Percentiles rank a stretch among this genome's conserved stretches.
These are phyloP conservation scores for Tupaia chinensis DNA, from an alignment of 2,113 vertebrate species.

Conservation along the genomic window DNA sequence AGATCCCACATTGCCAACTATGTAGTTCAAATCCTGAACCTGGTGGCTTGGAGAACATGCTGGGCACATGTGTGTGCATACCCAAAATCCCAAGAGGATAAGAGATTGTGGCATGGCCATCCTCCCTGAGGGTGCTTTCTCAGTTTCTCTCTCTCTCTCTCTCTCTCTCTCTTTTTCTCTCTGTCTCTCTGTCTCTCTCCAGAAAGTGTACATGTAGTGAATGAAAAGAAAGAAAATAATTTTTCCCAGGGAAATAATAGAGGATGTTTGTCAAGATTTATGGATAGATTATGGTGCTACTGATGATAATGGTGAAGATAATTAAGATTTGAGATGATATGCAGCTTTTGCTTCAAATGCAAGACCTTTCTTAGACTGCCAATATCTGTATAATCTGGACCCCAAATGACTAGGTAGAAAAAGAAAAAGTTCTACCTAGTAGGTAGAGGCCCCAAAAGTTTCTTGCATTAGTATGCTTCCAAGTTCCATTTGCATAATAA, in stretches of 20 bases:
- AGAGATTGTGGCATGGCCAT: too few species aligned
- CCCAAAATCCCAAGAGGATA: too few species aligned
- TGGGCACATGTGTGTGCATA: too few species aligned
- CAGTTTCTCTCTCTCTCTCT: too few species aligned
- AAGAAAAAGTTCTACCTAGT: neutral
- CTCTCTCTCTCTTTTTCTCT: too few species aligned
- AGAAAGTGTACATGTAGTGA: too few species aligned
- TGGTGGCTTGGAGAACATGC: too few species aligned
- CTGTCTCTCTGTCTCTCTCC: too few species aligned
- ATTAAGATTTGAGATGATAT: neutral
- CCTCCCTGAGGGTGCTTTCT: too few species aligned
- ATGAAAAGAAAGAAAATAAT: neutral
- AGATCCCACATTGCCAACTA: too few species aligned
- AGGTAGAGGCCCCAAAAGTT: neutral
- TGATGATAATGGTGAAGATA: neutral
- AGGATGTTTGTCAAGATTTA: neutral
- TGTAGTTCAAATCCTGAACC: too few species aligned
- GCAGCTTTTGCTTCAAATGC: slow-evolving; percentile 13
- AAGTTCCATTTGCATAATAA: neutral
- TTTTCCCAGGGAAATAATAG: slow-evolving; percentile 27
- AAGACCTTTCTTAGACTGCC: slow-evolving; percentile 50
- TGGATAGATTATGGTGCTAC: neutral
- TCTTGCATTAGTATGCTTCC: neutral
- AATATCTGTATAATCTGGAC: neutral
- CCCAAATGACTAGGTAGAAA: slow-evolving; percentile 1